Percentiles rank a stretch among this genome's conserved stretches.
These are phyloP conservation scores for Indicator indicator DNA, from an alignment of 2,113 vertebrate species.

Conservation along the genomic window DNA sequence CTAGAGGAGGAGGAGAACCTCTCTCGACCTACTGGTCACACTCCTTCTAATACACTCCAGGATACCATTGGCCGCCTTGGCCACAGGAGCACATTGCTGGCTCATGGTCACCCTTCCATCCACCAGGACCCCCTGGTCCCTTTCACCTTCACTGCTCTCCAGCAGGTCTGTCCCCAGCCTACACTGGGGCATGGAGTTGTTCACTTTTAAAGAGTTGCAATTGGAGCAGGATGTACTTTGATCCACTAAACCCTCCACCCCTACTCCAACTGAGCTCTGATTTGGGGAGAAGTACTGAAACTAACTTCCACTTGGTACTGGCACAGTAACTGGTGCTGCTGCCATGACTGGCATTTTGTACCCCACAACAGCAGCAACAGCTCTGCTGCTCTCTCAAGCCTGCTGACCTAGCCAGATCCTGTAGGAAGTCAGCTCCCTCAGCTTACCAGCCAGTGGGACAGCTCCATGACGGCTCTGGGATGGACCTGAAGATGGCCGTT, in stretches of 20 bases:
- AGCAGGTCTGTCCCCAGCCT: no score
- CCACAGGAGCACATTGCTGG: no score
- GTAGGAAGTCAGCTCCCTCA: background rate
- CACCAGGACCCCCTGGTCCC: no score
- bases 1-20: no score
- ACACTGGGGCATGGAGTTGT: no score
- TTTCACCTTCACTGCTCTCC: no score
- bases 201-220: background rate
- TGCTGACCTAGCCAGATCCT: background rate
- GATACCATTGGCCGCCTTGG: no score
- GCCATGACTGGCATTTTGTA: background rate
- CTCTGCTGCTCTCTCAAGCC: background rate
- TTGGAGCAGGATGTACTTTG: background rate
- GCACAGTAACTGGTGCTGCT: background rate
- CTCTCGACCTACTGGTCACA: no score
- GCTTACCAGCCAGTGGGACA: background rate
- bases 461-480: background rate
- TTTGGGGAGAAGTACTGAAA: background rate
- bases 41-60: no score
- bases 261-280: background rate
- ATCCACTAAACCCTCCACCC: background rate
- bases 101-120: no score
- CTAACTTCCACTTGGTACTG: background rate
- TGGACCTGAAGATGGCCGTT: fast-evolving
- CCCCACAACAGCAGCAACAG: fast-evolving